phyloP scores from a whole-genome alignment of 2,113 vertebrate species.

The Trinectes maculatus region DNA sequence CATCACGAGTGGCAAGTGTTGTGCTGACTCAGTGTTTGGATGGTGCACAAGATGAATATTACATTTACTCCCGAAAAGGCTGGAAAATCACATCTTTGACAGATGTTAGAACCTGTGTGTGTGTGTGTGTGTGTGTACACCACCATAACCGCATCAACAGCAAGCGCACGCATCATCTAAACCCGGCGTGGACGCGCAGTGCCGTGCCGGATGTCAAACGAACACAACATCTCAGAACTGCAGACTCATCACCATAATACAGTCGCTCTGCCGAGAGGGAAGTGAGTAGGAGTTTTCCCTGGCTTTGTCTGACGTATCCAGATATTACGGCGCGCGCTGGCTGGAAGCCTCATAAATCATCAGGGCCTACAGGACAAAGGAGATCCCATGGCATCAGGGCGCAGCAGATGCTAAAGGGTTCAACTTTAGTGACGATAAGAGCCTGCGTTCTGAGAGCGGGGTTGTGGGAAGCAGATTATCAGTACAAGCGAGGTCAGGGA shows the following conservation, averaged over 20 bases:
- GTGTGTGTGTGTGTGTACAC: constrained; percentile 45
- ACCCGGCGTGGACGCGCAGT: constrained; percentile 18
- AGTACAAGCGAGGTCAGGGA: constrained; percentile 62
- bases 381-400: constrained; percentile 46
- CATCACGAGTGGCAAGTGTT: constrained; percentile 36
- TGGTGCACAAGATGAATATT: constrained; percentile 34
- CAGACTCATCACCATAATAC: constrained; percentile 59
- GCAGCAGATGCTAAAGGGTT: constrained; percentile 59
- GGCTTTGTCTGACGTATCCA: constrained; percentile 53
- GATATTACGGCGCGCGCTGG: constrained; percentile 62
- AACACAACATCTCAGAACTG: constrained; percentile 28
- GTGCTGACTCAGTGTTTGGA: constrained; percentile 34
- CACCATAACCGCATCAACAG: constrained; percentile 16
- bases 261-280: constrained; percentile 46
- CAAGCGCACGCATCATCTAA: constrained; percentile 28
- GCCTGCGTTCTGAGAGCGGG: constrained; percentile 54
- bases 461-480: constrained; percentile 76
- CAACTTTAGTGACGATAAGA: constrained; percentile 63
- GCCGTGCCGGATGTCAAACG: constrained; percentile 33
- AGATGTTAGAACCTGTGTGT: constrained; percentile 28
- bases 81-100: constrained; percentile 31
- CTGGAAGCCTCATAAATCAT: constrained; percentile 81
- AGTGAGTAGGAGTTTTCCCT: constrained; percentile 59
- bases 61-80: constrained; percentile 25
- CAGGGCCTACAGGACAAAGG: constrained; percentile 60